Base-by-base conservation (phyloP, 2,797 vertebrate genomes). In the Xenentodon cancila region DNA sequence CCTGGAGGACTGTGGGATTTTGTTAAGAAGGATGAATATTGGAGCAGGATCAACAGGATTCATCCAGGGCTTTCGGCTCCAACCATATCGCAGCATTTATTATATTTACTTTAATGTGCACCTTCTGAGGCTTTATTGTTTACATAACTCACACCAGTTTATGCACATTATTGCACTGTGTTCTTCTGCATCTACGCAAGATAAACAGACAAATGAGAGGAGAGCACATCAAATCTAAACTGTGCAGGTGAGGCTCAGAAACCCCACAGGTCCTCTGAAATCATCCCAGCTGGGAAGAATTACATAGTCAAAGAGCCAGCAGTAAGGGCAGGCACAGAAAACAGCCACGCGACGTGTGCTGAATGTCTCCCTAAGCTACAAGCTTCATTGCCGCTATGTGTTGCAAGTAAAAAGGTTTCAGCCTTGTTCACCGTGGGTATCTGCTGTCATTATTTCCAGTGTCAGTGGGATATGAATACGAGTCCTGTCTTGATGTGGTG, bases 401-500 rank as follows among this genome's bases (percentile, higher is more conserved):
- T 75, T 63, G 45, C 80, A 58, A 71, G 75, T 78, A 75, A 57
- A 71, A 73, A 73, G 78, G 80, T 67, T 68, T 50, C 63, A 66
- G 45, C 75, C 75, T 70, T 59, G 72, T 73, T 84, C 77, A 86
- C 73, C 64, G 4, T 46, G 17, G 75, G 73, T 46, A 22, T 81
- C 73, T 82, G 53, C 72, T 76, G 53, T 84, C 71, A 56, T 85
- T 85, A 54, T 64, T 92, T 93, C 59, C 92, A 99, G 98, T 99
- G 84, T 98, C 97, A n/a, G 96, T 98, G 73, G 98, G 98, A 4
- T 99, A 97, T 2, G 98, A 99, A 79, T 99, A 99, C 11, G 98
- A 99, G 88, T 97, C 97, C 1, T 99, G 98, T 74, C 90, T 98
- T 71, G 95, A 97, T 81, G 93, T 98, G 72, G 95, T 98, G 52